phyloP scores from a whole-genome alignment of 2,888 invertebrate species.

The Hydraecia micacea region DNA sequence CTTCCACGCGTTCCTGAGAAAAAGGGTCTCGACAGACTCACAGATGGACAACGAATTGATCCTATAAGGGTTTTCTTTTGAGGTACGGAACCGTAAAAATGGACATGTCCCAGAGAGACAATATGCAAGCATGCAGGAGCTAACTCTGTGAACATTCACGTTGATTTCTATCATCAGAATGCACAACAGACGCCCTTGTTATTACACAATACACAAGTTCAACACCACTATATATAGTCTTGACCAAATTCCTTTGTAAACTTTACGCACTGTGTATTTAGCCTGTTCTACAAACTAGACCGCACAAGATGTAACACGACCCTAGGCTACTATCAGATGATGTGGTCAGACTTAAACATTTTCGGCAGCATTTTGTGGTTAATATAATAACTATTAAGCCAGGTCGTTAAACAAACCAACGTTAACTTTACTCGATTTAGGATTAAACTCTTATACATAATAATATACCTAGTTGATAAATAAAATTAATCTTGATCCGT shows the following conservation, averaged over 20 bases:
- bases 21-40: neutral
- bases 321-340: slow-evolving; percentile 32
- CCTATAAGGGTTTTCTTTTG: neutral
- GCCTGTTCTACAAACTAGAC: slow-evolving; percentile 29
- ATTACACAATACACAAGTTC: slow-evolving; percentile 20
- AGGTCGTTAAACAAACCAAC: slow-evolving; percentile 40
- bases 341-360: slow-evolving; percentile 51
- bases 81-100: neutral
- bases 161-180: neutral
- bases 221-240: slow-evolving; percentile 15
- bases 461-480: slow-evolving; percentile 19
- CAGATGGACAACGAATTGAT: neutral
- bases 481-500: slow-evolving; percentile 21
- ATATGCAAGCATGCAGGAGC: neutral
- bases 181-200: neutral
- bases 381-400: slow-evolving; percentile 49
- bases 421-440: slow-evolving; percentile 26
- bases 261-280: slow-evolving; percentile 40
- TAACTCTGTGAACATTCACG: neutral
- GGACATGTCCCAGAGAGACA: neutral
- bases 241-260: slow-evolving; percentile 38
- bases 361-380: slow-evolving; percentile 39
- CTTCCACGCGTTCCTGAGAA: neutral
- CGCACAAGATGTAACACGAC: slow-evolving; percentile 34
- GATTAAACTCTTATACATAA: slow-evolving; percentile 11